A percentile compares a stretch with the other conserved stretches of the same genome.
These are phyloP conservation scores for Sycophila sp. DNA, from an alignment of 1,140 invertebrate species.

Conservation along the genomic window DNA sequence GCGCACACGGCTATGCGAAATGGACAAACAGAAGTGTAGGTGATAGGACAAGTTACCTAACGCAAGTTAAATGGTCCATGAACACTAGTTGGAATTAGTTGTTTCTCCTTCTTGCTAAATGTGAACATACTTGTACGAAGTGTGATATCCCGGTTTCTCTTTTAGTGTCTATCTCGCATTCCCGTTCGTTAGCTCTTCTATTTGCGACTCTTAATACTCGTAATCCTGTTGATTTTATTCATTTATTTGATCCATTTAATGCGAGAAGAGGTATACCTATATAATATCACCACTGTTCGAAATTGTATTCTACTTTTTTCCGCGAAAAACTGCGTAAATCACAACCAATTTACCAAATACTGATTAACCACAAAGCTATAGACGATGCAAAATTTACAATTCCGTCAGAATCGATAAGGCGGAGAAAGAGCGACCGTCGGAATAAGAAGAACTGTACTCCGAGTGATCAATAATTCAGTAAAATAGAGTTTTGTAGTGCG, in stretches of 20 bases:
- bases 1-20: conserved; percentile 23
- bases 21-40: conserved; percentile 58
- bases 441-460: not conserved
- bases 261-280: no score
- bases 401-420: no score
- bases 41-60: conserved; percentile 58
- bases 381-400: no score
- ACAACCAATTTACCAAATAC: no score
- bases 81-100: conserved; percentile 64
- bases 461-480: conserved; percentile 22
- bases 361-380: no score
- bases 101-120: conserved; percentile 55
- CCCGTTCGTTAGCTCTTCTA: no score
- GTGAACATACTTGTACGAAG: conserved; percentile 16
- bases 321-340: no score
- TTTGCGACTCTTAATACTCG: no score
- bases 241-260: no score
- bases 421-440: not conserved
- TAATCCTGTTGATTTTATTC: no score
- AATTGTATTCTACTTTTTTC: no score
- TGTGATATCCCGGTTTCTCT: conserved; percentile 16
- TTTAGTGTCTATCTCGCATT: not conserved
- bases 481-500: not conserved
- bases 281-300: no score
- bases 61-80: conserved; percentile 63